Percentiles rank a stretch among this genome's conserved stretches.
These are phyloP conservation scores for Pachypanchax playfairii DNA, from an alignment of 2,113 vertebrate species.

Conservation along the genomic window DNA sequence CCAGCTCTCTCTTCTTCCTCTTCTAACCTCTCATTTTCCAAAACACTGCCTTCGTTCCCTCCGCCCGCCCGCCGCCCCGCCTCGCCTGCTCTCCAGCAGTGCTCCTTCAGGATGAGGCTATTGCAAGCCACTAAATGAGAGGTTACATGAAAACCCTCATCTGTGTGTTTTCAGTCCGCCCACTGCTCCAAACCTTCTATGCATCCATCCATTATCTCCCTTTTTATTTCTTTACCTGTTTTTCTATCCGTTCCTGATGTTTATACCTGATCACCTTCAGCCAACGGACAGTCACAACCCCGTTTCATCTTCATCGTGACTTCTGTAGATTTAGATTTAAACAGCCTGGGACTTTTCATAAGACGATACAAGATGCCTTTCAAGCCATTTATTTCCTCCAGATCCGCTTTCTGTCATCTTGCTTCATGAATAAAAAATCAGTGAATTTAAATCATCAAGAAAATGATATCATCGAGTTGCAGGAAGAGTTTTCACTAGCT, in stretches of 20 bases:
- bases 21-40: constrained; percentile 77
- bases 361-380: constrained; percentile 27
- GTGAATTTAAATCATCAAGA: constrained; percentile 40
- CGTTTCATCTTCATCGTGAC: constrained; percentile 46
- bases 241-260: constrained; percentile 34
- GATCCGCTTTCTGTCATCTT: constrained; percentile 22
- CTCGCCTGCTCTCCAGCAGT: constrained; percentile 27
- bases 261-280: constrained; percentile 31
- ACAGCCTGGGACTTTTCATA: constrained; percentile 28
- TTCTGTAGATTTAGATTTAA: constrained; percentile 15
- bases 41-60: constrained; percentile 66
- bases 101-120: constrained; percentile 37
- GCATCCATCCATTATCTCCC: constrained; percentile 10
- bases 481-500: constrained; percentile 19
- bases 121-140: constrained; percentile 54
- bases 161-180: constrained; percentile 36
- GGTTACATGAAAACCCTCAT: constrained; percentile 47
- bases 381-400: constrained; percentile 19
- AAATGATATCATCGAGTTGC: constrained; percentile 44
- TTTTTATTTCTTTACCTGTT: constrained; percentile 2
- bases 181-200: constrained; percentile 28
- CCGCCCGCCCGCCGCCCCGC: constrained; percentile 19
- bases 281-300: too few relatives aligned
- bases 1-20: constrained; percentile 65
- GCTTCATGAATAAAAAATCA: constrained; percentile 56